Evolutionary conservation across 2,888 invertebrate species (phyloP).

Genomic region (Thera obeliscata): DNA sequence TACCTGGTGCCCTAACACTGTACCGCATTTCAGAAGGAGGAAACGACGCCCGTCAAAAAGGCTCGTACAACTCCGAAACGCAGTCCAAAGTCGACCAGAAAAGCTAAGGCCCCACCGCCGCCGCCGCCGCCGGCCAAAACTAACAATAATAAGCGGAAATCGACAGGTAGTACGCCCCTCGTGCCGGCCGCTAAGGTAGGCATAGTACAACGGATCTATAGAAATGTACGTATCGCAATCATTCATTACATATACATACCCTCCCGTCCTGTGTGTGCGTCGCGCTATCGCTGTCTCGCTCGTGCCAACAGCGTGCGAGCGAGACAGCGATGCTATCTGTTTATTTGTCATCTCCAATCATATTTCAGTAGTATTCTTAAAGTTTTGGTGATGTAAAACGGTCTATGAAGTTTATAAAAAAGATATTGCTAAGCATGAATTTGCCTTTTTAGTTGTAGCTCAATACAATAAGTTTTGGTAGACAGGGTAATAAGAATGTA

Average conservation of each 20-base stretch:
- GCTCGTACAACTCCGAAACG: slow-evolving; percentile 70
- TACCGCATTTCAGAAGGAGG: slow-evolving; percentile 58
- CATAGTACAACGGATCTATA: slow-evolving; percentile 85
- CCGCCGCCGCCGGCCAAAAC: slow-evolving; percentile 43
- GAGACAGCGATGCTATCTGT: slow-evolving; percentile 47
- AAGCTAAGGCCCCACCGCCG: slow-evolving; percentile 50
- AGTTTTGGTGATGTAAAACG: slow-evolving; percentile 12
- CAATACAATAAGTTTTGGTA: slow-evolving; percentile 2
- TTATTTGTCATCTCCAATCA: background rate
- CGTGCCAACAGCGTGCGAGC: slow-evolving; percentile 43
- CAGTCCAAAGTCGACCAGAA: slow-evolving; percentile 68
- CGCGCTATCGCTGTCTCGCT: slow-evolving; percentile 50
- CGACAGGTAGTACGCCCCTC: slow-evolving; percentile 76
- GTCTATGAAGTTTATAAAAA: slow-evolving; percentile 10
- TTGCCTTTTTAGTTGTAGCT: slow-evolving; percentile 12
- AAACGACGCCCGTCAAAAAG: slow-evolving; percentile 68
- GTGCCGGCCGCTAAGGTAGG: slow-evolving; percentile 82
- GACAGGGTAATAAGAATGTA: background rate
- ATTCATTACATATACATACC: slow-evolving; percentile 68
- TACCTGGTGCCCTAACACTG: slow-evolving; percentile 1
- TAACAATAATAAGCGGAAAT: slow-evolving; percentile 66
- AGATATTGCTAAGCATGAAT: slow-evolving; percentile 21
- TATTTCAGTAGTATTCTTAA: background rate
- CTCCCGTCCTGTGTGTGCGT: slow-evolving; percentile 52
- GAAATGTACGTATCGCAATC: slow-evolving; percentile 84